Base-by-base conservation (phyloP, 2,888 invertebrate species). In the Phaonia tiefii region DNA sequence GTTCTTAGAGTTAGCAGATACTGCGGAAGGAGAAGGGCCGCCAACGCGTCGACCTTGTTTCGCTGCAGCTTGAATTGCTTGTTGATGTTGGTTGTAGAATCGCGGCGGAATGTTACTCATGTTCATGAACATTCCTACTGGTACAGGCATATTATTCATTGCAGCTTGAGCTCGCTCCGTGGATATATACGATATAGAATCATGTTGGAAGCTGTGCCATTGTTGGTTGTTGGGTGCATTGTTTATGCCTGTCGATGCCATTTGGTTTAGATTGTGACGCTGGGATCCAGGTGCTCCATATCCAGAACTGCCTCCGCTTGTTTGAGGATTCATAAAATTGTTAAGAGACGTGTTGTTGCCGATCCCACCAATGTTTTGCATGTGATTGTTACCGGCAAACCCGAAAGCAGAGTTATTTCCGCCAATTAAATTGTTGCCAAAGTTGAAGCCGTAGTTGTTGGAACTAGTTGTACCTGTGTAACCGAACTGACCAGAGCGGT, bases 51-150 rank as follows among this genome's bases (percentile, higher is more conserved):
- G 90, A 82, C 91, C 90, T 85, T 91, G 90, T 70, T 90, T 90
- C 10, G 90, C 90, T 0, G 87, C 86, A 0, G 91, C 91, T 84
- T 90, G 89, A 73, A 95, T 88, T 0, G 94, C 94, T 86, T 94
- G 94, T 85, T 93, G 94, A 86, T 94, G 94, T 85, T 95, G 95
- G 86, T 95, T 95, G 88, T 94, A 95, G 90, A 95, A 95, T 5
- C 95, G 91, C 0, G 95, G 95, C 37, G 95, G 95, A 74, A 95
- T 93, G 85, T 94, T 95, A 13, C 94, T 93, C 95, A 96, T 97
- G 90, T 96, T 97, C 94, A 98, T 95, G 85, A 97, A 95, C 96
- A 98, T 98, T 51, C 98, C 97, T 60, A 97, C 95, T 0, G 98
- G 96, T 2, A 99, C 97, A 0, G 98, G 98, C 84, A 98, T 93